Conservation (phyloP, 2,113 vertebrate species). For the Datnioides undecimradiatus region DNA sequence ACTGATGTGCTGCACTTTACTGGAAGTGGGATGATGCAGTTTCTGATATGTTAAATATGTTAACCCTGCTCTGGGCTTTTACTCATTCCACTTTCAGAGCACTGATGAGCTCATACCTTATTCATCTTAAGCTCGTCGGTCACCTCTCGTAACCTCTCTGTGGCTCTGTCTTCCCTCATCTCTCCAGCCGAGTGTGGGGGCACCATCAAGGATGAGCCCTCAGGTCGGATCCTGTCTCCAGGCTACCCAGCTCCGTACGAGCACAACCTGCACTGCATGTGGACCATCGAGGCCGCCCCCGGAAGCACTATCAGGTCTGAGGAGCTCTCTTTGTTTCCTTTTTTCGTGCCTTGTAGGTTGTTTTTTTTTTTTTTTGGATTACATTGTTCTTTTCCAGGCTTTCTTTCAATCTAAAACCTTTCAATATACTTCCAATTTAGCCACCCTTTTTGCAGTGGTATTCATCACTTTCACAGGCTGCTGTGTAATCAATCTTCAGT, state of each 20-base stretch:
- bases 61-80: slow-evolving; percentile 28
- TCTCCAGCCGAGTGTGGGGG: slow-evolving; percentile 95
- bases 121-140: neutral
- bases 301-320: slow-evolving; percentile 97
- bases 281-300: slow-evolving; percentile 93
- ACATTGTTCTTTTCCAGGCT: slow-evolving; percentile 58
- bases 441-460: slow-evolving; percentile 50
- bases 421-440: slow-evolving; percentile 69
- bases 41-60: slow-evolving; percentile 24
- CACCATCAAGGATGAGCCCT: slow-evolving; percentile 87
- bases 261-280: slow-evolving; percentile 97
- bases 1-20: slow-evolving; percentile 29
- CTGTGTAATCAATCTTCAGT: slow-evolving; percentile 71
- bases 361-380: slow-evolving; percentile 68
- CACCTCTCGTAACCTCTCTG: neutral
- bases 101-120: neutral
- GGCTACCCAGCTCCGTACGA: slow-evolving; percentile 97
- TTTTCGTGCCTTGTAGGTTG: neutral
- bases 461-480: slow-evolving; percentile 67
- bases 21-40: slow-evolving; percentile 36
- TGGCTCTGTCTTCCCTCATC: slow-evolving; percentile 23
- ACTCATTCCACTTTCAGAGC: slow-evolving; percentile 21
- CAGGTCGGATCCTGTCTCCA: slow-evolving; percentile 93
- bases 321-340: slow-evolving; percentile 16
- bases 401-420: slow-evolving; percentile 66